Percentiles rank a stretch among this genome's conserved stretches.
phyloP scores from a whole-genome alignment of 1,140 invertebrate genomes.

The Platyura marginata region DNA sequence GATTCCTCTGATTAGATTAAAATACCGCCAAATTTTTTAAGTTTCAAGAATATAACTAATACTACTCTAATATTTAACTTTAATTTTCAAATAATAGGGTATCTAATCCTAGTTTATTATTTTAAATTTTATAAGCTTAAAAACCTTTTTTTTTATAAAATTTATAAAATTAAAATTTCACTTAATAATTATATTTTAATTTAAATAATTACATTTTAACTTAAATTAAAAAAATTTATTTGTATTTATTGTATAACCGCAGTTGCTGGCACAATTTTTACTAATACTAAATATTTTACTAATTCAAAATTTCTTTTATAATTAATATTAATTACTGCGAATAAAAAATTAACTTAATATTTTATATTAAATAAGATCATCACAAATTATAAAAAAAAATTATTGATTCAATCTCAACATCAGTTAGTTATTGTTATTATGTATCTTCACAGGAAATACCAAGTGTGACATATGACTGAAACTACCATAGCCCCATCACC shows the following conservation, averaged over 20 bases:
- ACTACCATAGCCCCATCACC: too few species aligned
- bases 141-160: constrained; percentile 1
- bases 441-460: too few species aligned
- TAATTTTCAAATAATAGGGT: constrained; percentile 32
- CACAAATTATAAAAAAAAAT: too few species aligned
- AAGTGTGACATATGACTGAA: too few species aligned
- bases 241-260: constrained; percentile 21
- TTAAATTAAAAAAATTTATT: constrained; percentile 12
- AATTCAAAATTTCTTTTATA: constrained; percentile 15
- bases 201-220: constrained; percentile 5
- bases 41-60: constrained; percentile 31
- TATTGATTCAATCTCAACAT: too few species aligned
- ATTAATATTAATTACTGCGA: constrained; percentile 14
- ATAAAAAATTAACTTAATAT: constrained; percentile 3
- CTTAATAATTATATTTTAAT: constrained; percentile 7
- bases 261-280: constrained; percentile 22
- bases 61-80: constrained; percentile 22
- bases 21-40: constrained; percentile 34
- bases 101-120: constrained; percentile 36
- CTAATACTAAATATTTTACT: constrained; percentile 11
- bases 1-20: constrained; percentile 32
- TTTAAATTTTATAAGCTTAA: constrained; percentile 12
- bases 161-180: constrained; percentile 5
- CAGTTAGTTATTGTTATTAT: too few species aligned
- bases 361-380: too few species aligned